Conservation (phyloP, 2,888 invertebrate species). For the Auanema sp. region DNA sequence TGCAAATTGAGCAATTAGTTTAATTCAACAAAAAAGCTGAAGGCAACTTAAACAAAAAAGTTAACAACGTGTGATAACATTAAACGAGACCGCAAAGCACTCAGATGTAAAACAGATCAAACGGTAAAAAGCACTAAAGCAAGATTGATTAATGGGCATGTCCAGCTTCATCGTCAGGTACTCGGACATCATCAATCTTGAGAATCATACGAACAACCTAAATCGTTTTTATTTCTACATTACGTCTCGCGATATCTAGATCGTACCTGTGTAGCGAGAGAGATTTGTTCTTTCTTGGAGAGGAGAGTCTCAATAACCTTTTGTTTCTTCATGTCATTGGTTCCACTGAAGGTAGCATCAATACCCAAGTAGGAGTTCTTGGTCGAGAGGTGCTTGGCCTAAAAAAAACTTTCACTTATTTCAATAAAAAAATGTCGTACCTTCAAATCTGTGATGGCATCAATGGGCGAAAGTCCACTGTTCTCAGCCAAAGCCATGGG, state of each 20-base stretch:
- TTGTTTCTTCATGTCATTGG: constrained; percentile 84
- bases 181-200: constrained; percentile 94
- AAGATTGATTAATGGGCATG: constrained; percentile 22
- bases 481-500: constrained; percentile 96
- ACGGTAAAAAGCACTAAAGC: constrained; percentile 6
- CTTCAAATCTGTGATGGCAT: constrained; percentile 73
- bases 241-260: background rate
- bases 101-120: constrained; percentile 13
- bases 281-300: constrained; percentile 94
- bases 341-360: constrained; percentile 87
- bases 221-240: constrained; percentile 6
- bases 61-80: background rate
- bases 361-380: constrained; percentile 86
- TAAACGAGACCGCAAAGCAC: constrained; percentile 15
- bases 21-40: constrained; percentile 7
- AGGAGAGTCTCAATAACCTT: constrained; percentile 91
- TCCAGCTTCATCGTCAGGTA: constrained; percentile 67
- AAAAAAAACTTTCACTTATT: constrained; percentile 70
- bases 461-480: constrained; percentile 88
- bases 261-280: constrained; percentile 82
- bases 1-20: background rate
- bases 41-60: constrained; percentile 6
- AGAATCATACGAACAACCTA: constrained; percentile 94
- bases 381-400: constrained; percentile 80
- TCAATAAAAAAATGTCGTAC: constrained; percentile 8